These are phyloP conservation scores for Tragelaphus scriptus DNA, from an alignment of 2,113 vertebrate genomes.

Conservation along the genomic window DNA sequence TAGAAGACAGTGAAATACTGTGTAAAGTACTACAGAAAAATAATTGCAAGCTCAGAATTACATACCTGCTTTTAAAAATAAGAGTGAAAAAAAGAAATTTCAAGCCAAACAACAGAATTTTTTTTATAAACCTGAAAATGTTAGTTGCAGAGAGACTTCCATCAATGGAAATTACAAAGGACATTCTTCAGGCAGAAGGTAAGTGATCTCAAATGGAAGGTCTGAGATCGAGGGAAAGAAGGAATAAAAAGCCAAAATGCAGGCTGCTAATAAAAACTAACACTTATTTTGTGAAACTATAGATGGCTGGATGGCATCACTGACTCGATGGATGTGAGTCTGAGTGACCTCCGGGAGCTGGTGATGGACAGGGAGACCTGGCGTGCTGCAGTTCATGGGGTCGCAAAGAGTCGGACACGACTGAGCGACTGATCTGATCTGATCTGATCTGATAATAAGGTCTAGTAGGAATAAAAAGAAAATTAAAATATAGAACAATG, in stretches of 20 bases:
- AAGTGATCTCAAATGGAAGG: neutral
- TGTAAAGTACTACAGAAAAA: neutral
- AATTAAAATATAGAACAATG: neutral
- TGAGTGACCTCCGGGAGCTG: too few relatives aligned
- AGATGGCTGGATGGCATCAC: too few relatives aligned
- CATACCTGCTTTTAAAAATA: neutral
- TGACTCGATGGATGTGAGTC: too few relatives aligned
- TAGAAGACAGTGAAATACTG: neutral
- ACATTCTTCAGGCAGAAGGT: neutral
- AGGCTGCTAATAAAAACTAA: neutral
- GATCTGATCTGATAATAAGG: neutral
- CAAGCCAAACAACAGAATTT: neutral
- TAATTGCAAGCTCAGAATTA: neutral
- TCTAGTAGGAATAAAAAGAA: neutral
- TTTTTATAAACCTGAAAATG: neutral
- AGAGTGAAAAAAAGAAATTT: neutral
- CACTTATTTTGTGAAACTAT: neutral
- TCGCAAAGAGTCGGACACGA: too few relatives aligned
- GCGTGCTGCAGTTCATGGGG: too few relatives aligned
- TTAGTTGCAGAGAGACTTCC: neutral
- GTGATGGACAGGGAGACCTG: too few relatives aligned
- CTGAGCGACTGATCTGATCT: too few relatives aligned
- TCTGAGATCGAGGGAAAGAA: neutral
- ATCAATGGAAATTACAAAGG: neutral
- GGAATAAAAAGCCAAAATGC: neutral